Conservation (phyloP, 2,113 vertebrate genomes). For the Sisor rabdophorus region DNA sequence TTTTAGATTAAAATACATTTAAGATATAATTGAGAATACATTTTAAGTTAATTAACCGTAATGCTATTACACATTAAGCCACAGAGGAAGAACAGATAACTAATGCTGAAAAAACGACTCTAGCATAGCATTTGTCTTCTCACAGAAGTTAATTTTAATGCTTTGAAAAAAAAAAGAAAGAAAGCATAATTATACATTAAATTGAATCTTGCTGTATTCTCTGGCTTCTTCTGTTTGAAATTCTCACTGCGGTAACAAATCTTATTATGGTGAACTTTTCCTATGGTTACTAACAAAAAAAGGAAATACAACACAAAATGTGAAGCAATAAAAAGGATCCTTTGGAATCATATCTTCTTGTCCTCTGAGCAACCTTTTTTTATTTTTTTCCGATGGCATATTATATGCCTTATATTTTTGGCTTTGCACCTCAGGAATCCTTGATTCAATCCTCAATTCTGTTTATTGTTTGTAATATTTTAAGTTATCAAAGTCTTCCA, state of each 20-base stretch:
- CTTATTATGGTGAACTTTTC: neutral
- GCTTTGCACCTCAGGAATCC: neutral
- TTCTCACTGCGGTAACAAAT: neutral
- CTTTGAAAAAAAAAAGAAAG: neutral
- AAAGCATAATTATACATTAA: neutral
- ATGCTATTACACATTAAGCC: slow-evolving; percentile 31
- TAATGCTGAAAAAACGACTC: slow-evolving; percentile 19
- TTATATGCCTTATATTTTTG: neutral
- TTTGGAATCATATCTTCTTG: neutral
- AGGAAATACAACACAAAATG: neutral
- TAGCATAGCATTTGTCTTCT: slow-evolving; percentile 31
- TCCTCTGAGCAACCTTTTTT: neutral
- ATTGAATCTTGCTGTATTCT: neutral
- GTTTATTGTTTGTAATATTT: neutral
- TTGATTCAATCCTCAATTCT: neutral
- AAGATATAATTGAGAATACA: slow-evolving; percentile 15
- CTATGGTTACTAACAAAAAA: neutral
- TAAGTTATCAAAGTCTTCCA: neutral
- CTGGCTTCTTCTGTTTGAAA: neutral
- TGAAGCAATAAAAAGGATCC: neutral
- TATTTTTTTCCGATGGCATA: neutral
- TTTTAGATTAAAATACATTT: neutral
- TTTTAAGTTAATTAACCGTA: slow-evolving; percentile 27
- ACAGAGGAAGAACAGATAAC: slow-evolving; percentile 29
- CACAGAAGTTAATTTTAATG: slow-evolving; percentile 9